phyloP scores from a whole-genome alignment of 2,113 vertebrate species.

The pig (Sus scrofa) region DNA sequence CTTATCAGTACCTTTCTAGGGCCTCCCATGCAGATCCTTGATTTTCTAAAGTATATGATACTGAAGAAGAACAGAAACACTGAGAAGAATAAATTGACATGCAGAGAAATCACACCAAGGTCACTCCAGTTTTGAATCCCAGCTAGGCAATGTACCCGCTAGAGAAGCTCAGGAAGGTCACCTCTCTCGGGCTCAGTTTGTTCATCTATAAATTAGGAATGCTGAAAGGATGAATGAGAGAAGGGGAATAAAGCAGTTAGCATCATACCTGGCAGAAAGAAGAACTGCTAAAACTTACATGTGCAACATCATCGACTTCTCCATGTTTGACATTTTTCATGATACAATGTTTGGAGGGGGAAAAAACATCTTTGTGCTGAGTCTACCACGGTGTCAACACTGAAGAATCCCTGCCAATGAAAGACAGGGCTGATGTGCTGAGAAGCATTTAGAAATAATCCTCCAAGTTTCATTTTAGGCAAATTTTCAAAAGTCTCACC shows the following conservation, averaged over 20 bases:
- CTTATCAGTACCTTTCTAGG: neutral
- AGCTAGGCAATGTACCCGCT: neutral
- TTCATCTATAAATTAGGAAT: neutral
- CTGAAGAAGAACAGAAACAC: conserved; percentile 36
- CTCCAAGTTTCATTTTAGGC: neutral
- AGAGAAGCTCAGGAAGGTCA: neutral
- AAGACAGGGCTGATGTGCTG: neutral
- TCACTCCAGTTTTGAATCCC: neutral
- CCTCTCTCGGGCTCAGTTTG: neutral
- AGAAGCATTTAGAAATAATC: conserved; percentile 24
- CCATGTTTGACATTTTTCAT: neutral
- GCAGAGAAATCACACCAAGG: neutral
- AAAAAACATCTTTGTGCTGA: neutral
- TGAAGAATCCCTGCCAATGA: neutral
- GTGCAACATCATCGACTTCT: neutral
- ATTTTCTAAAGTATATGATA: conserved; percentile 16
- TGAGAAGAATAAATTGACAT: neutral
- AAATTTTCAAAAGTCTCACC: neutral
- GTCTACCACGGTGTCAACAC: neutral
- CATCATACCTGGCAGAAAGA: neutral
- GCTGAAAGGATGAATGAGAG: neutral
- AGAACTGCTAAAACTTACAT: neutral
- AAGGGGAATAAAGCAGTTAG: neutral
- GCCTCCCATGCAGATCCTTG: neutral
- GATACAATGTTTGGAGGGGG: neutral